Base-by-base conservation (phyloP, 2,888 invertebrate genomes). In the Tetanocera ferruginea region DNA sequence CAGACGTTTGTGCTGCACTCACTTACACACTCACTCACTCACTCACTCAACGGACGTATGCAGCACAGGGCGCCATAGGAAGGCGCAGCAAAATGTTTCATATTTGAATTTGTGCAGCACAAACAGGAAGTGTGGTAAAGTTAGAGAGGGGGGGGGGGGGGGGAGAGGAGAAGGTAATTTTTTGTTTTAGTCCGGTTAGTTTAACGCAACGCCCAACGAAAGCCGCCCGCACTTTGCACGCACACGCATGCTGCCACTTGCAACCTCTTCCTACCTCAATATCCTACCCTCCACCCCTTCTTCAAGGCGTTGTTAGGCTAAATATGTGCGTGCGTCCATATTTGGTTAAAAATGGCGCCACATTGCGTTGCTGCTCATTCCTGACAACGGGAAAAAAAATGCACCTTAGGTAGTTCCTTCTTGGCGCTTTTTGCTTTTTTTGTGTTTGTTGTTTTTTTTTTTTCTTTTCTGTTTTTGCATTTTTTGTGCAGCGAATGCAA, bases 291-390 rank as follows among this genome's bases (percentile, higher is more conserved):
- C 3, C 52, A 6, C 8, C 19, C 55, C 55, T 55, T 19, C 55
- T 23, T 19, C 55, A 23, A 19, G 55, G 55, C 55, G 23, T 23
- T 19, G 57, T 81, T 83, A 82, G 82, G 73, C 78, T 78, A 82
- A 81, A 72, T 81, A 82, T 81, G 76, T 80, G 81, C 80, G 75
- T 80, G 80, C 81, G 80, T 83, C 79, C 70, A 77, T 78, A 77
- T 82, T 83, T 80, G 81, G 82, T 23, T 74, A 77, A 77, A 79
- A 80, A 81, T 82, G 83, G 82, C 81, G 83, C 81, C 80, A 83
- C 78, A 69, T 76, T 11, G 76, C 60, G 43, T 74, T 62, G 62
- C 64, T 72, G 73, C 73, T 73, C 60, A 25, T 62, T 43, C 73
- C 62, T 43, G 66, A 69, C 69, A 28, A 28, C 52, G 31, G 70